A percentile compares a stretch with the other conserved stretches of the same genome.
These are phyloP conservation scores for Drosophila mulleri DNA, from an alignment of 2,888 invertebrate species.

Conservation along the genomic window DNA sequence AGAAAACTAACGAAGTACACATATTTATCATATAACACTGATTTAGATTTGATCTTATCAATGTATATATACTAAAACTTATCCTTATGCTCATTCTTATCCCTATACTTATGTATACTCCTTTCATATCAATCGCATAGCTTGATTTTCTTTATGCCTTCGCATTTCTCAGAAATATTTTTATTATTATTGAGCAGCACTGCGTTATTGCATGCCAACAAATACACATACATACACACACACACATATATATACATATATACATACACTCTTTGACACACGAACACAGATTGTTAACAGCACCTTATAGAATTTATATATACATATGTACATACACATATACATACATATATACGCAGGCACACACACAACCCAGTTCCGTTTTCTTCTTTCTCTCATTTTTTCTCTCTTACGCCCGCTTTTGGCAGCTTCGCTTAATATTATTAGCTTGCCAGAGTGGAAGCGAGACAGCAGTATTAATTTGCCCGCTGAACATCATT, in stretches of 20 bases:
- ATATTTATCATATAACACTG: too few relatives aligned
- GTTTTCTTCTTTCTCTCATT: constrained; percentile 20
- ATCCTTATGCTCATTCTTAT: too few relatives aligned
- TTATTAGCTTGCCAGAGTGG: constrained; percentile 66
- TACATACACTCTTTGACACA: neutral
- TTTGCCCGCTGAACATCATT: constrained; percentile 39
- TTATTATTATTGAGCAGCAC: constrained; percentile 75
- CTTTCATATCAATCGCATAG: neutral
- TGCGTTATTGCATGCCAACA: constrained; percentile 45
- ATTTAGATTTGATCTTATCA: neutral
- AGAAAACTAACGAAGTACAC: too few relatives aligned
- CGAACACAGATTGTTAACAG: neutral
- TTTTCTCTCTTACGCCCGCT: constrained; percentile 28
- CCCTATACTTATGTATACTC: too few relatives aligned
- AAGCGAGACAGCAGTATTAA: constrained; percentile 52
- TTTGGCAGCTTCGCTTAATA: constrained; percentile 59
- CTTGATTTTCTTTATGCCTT: constrained; percentile 12
- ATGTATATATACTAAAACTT: neutral
- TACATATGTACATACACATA: too few relatives aligned
- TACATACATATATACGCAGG: neutral
- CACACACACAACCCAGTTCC: constrained; percentile 6
- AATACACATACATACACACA: constrained; percentile 14
- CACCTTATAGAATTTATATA: neutral
- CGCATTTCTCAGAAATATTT: constrained; percentile 77
- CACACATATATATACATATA: constrained; percentile 22